Base-by-base conservation (phyloP, 1,140 invertebrate species). In the Bombus picipes region DNA sequence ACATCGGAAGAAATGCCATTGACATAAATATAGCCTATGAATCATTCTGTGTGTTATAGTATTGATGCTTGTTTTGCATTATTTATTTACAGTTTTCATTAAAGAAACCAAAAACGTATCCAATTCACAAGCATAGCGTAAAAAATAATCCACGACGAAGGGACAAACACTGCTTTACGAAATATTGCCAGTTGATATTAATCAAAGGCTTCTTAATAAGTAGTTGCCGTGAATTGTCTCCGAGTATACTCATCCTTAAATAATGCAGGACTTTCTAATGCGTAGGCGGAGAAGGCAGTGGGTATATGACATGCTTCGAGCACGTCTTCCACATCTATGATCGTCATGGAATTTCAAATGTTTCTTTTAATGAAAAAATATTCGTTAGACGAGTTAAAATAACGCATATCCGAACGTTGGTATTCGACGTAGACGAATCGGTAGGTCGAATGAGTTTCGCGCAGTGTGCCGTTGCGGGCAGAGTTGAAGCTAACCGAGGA, bases 241-340 rank as follows among this genome's bases (percentile, higher is more conserved):
- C 47, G 28, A 32, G 37, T 59, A 15, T 53, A 43, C 59, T 73
- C 70, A 81, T 59, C 37, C 5, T 25, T 62, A 28, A 41, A 62
- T 34, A 43, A 73, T 59, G 28, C 53, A 62, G 62, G n/a, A 82
- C 80, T 81, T 81, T 81, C 80, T 74, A 81, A 81, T 59, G 37
- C 80, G 70, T 82, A 10, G 80, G 80, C 2, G 80, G 28, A 43
- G 43, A n/a, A 82, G 39, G 18, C 4, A 41, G 9, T 32, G 5
- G 18, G 32, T 3, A 37, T 3, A 34, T 9, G 18, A 25, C 34
- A 34, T 12, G 22, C 3, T 10, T 39, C 18, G 2, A 68, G 37
- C 37, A 13, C 68, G 68, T 39, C 4, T 12, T 9, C 10, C 10
- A 39, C 34, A 70, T 70, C 32, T 22, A 8, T 4, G 34, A 68